These are phyloP conservation scores for Odocoileus virginianus DNA, from an alignment of 2,113 vertebrate species.

Conservation along the genomic window DNA sequence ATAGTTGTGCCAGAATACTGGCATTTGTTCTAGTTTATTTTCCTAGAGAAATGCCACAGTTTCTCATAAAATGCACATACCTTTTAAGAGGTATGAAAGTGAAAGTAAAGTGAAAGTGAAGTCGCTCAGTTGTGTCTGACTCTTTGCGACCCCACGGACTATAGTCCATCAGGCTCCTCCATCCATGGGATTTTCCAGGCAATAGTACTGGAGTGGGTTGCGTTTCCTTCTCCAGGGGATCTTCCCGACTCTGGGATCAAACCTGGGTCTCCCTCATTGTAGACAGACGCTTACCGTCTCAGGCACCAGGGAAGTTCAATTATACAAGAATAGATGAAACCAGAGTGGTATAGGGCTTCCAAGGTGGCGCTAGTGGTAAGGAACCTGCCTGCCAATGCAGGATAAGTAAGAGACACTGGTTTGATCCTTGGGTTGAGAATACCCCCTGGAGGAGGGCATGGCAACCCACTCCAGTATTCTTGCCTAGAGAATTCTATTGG, in stretches of 20 bases:
- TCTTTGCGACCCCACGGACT: no score
- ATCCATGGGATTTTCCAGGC: no score
- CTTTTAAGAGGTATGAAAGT: neutral
- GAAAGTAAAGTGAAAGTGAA: no score
- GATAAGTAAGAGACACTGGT: neutral
- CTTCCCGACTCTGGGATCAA: no score
- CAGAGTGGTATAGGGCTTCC: neutral
- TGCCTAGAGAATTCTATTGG: neutral
- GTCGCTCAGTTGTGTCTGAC: no score
- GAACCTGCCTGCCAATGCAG: neutral
- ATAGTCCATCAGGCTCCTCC: no score
- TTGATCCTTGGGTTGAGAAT: neutral
- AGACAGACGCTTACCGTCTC: no score
- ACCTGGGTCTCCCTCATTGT: no score
- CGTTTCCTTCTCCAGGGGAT: no score
- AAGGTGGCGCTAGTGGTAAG: fast-evolving
- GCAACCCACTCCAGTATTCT: neutral
- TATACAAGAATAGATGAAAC: neutral
- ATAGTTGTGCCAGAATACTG: neutral
- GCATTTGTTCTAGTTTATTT: neutral
- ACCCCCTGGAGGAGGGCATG: neutral
- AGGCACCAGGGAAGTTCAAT: no score
- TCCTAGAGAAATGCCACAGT: neutral
- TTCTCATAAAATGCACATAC: neutral
- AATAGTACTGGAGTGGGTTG: no score